phyloP scores from a whole-genome alignment of 2,888 invertebrate species.

The Ditylenchus weischeri region DNA sequence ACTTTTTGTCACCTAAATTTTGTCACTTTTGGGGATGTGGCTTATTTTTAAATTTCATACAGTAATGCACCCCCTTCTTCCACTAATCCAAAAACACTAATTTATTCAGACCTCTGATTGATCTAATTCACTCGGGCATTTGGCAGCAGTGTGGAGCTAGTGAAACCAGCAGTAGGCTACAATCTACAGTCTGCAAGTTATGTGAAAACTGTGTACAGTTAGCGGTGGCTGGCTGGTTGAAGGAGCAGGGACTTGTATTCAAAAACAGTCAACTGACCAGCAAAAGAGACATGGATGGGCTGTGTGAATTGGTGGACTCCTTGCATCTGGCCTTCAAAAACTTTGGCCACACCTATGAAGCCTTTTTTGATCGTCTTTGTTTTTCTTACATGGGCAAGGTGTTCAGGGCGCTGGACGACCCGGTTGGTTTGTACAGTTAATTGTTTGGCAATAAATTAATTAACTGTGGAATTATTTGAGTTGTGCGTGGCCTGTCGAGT shows the following conservation, averaged over 20 bases:
- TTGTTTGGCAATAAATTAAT: neutral
- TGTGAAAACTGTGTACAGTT: slow-evolving; percentile 19
- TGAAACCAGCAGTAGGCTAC: slow-evolving; percentile 1
- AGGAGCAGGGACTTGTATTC: neutral
- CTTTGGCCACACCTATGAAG: slow-evolving; percentile 13
- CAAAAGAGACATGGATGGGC: slow-evolving; percentile 1
- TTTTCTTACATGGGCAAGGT: slow-evolving; percentile 22
- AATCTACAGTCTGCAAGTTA: slow-evolving; percentile 7
- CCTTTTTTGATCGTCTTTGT: slow-evolving; percentile 26
- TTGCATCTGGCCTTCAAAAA: slow-evolving; percentile 22
- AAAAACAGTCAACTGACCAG: neutral
- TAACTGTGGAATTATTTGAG: neutral
- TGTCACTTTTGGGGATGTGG: too few relatives aligned
- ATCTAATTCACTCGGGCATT: slow-evolving; percentile 18
- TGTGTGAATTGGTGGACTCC: slow-evolving; percentile 26
- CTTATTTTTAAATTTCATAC: too few relatives aligned
- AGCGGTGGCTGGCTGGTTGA: slow-evolving; percentile 22
- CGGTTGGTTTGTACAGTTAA: slow-evolving; percentile 17
- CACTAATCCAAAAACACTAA: too few relatives aligned
- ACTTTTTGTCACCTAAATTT: too few relatives aligned
- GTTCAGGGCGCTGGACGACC: slow-evolving; percentile 23
- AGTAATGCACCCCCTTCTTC: too few relatives aligned
- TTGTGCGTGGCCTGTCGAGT: neutral
- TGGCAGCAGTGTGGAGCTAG: slow-evolving; percentile 17
- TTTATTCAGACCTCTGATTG: slow-evolving; percentile 19